phyloP scores from a whole-genome alignment of 1,140 invertebrate species.

The Drosophila trapezifrons region DNA sequence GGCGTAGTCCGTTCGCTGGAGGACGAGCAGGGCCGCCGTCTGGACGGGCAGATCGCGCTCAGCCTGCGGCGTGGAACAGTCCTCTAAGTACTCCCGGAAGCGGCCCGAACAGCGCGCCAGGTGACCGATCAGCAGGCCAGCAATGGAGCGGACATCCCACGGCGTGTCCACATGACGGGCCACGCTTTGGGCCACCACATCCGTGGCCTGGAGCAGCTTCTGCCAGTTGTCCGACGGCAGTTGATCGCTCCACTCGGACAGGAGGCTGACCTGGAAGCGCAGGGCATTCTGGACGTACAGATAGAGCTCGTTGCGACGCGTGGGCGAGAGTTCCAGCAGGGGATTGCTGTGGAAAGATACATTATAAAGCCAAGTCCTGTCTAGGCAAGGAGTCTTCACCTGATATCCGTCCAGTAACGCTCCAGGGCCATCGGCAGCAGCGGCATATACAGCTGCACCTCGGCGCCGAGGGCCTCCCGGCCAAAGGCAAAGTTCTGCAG shows the following conservation, averaged over 20 bases:
- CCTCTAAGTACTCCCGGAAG: slow-evolving; percentile 17
- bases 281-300: slow-evolving; percentile 58
- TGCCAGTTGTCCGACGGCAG: background rate
- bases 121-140: slow-evolving; percentile 54
- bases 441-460: slow-evolving; percentile 35
- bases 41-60: slow-evolving; percentile 53
- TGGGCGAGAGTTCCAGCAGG: slow-evolving; percentile 38
- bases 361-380: too few species aligned
- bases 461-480: slow-evolving; percentile 31
- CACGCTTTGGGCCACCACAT: slow-evolving; percentile 30
- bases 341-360: slow-evolving; percentile 3
- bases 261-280: slow-evolving; percentile 55
- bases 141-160: slow-evolving; percentile 70
- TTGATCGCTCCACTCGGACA: slow-evolving; percentile 38
- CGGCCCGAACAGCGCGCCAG: slow-evolving; percentile 30
- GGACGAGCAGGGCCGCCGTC: slow-evolving; percentile 43
- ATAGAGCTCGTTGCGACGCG: slow-evolving; percentile 59
- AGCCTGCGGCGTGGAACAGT: slow-evolving; percentile 2
- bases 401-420: slow-evolving; percentile 38
- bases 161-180: slow-evolving; percentile 55
- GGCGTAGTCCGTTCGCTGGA: slow-evolving; percentile 25
- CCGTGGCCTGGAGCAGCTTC: background rate
- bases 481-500: slow-evolving; percentile 59
- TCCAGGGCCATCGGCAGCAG: slow-evolving; percentile 33
- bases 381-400: slow-evolving; percentile 27